These are phyloP conservation scores for Fabriciana adippe DNA, from an alignment of 2,888 invertebrate species.

Conservation along the genomic window DNA sequence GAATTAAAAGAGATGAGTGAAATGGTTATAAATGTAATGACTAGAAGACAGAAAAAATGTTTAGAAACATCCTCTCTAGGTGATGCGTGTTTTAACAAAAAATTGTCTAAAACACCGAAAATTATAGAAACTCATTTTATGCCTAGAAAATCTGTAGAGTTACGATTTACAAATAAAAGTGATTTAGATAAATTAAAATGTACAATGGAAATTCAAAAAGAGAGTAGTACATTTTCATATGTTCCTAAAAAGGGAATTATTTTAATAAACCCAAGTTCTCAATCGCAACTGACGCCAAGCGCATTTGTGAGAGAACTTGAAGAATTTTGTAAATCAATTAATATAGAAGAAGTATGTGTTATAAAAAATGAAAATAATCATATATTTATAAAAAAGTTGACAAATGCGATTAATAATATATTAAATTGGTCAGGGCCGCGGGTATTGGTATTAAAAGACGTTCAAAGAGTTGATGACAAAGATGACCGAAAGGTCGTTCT, in stretches of 20 bases:
- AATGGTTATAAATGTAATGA: too few species aligned
- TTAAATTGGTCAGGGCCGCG: constrained; percentile 23
- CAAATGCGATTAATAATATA: constrained; percentile 15
- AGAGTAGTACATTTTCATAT: constrained; percentile 1
- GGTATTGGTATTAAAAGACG: constrained; percentile 21
- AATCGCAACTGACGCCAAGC: constrained; percentile 20
- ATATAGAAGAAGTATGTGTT: constrained; percentile 21
- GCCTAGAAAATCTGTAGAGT: constrained; percentile 1
- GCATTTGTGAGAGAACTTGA: constrained; percentile 10
- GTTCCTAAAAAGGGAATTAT: not conserved
- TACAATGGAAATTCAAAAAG: not conserved
- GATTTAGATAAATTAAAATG: constrained; percentile 8
- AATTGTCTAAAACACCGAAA: constrained; percentile 7
- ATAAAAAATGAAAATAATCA: constrained; percentile 16
- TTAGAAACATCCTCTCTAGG: not conserved
- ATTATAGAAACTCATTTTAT: constrained; percentile 12
- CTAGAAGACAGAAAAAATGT: not conserved
- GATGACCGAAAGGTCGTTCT: constrained; percentile 27
- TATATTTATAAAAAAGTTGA: too few species aligned
- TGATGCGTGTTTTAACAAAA: not conserved
- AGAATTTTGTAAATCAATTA: constrained; percentile 13
- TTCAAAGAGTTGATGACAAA: constrained; percentile 21
- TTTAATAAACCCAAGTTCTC: constrained; percentile 8
- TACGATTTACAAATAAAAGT: not conserved
- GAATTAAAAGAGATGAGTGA: too few species aligned